A percentile compares a stretch with the other conserved stretches of the same genome.
Evolutionary conservation across 1,140 invertebrate species (phyloP).

Genomic region (Drosophila neocordata): DNA sequence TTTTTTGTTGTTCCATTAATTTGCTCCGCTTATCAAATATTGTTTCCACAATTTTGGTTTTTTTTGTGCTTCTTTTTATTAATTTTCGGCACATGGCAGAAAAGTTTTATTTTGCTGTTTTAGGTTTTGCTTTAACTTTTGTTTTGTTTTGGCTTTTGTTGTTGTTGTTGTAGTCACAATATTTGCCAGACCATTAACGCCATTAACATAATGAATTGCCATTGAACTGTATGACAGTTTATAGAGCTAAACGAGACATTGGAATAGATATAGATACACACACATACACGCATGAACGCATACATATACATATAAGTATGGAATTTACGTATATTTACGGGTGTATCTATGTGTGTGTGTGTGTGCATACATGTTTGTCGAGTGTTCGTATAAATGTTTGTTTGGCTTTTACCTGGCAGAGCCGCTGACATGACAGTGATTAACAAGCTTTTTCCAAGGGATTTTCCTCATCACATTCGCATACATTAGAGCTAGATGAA

Average conservation of each 20-base stretch:
- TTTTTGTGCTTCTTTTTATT: constrained; percentile 26
- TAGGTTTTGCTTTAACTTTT: constrained; percentile 10
- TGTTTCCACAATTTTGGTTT: constrained; percentile 67
- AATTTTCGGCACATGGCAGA: constrained; percentile 46
- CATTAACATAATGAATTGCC: constrained; percentile 80
- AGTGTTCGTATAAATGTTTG: background rate
- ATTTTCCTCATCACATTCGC: background rate
- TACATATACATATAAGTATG: background rate
- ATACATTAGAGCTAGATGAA: background rate
- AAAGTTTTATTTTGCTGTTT: constrained; percentile 29
- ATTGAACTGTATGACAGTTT: constrained; percentile 54
- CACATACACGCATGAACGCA: background rate
- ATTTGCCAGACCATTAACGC: constrained; percentile 77
- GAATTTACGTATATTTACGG: too few species aligned
- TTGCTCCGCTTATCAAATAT: constrained; percentile 78
- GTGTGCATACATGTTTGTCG: background rate
- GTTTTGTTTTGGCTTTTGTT: constrained; percentile 10
- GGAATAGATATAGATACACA: constrained; percentile 14
- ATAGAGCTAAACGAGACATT: constrained; percentile 16
- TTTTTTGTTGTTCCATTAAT: constrained; percentile 60
- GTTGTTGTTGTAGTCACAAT: constrained; percentile 55
- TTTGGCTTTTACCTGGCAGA: constrained; percentile 25
- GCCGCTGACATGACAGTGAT: constrained; percentile 36
- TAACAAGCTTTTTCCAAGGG: constrained; percentile 29
- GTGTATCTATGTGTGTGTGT: background rate